These are phyloP conservation scores for Myodes glareolus DNA, from an alignment of 2,113 vertebrate species.

Conservation along the genomic window DNA sequence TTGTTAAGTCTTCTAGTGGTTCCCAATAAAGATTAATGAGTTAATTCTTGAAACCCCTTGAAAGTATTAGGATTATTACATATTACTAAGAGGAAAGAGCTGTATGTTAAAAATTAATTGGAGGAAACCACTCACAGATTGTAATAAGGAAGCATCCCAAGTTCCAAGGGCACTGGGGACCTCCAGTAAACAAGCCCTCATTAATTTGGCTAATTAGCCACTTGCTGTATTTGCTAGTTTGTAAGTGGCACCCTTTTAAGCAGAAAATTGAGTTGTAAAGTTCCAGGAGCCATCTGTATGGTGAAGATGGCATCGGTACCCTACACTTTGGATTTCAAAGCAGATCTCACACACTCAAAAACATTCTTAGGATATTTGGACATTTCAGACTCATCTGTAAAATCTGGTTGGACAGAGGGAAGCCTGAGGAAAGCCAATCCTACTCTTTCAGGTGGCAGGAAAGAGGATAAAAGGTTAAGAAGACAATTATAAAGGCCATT, in stretches of 20 bases:
- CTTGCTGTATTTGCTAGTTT: conserved; percentile 76
- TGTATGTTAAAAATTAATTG: conserved; percentile 62
- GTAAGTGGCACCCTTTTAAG: conserved; percentile 72
- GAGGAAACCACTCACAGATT: conserved; percentile 73
- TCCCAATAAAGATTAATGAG: conserved; percentile 53
- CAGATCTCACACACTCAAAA: background rate
- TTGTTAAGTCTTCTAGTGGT: conserved; percentile 1
- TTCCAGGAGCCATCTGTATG: conserved; percentile 59
- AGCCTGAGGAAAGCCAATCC: background rate
- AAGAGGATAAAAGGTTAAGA: background rate
- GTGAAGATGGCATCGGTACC: conserved; percentile 10
- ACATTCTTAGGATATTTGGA: background rate
- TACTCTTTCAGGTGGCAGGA: background rate
- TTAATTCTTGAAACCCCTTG: conserved; percentile 59
- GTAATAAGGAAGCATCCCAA: conserved; percentile 66
- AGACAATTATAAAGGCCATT: background rate
- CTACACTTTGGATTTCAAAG: conserved; percentile 32
- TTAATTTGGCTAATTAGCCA: conserved; percentile 82
- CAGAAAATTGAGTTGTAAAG: conserved; percentile 78
- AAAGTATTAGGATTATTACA: conserved; percentile 61
- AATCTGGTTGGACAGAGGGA: background rate
- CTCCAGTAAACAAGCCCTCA: conserved; percentile 80
- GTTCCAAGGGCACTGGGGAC: conserved; percentile 74
- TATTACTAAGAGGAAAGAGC: conserved; percentile 53
- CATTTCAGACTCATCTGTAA: background rate